These are phyloP conservation scores for Malurus cyaneus DNA, from an alignment of 2,113 vertebrate genomes.

Conservation along the genomic window DNA sequence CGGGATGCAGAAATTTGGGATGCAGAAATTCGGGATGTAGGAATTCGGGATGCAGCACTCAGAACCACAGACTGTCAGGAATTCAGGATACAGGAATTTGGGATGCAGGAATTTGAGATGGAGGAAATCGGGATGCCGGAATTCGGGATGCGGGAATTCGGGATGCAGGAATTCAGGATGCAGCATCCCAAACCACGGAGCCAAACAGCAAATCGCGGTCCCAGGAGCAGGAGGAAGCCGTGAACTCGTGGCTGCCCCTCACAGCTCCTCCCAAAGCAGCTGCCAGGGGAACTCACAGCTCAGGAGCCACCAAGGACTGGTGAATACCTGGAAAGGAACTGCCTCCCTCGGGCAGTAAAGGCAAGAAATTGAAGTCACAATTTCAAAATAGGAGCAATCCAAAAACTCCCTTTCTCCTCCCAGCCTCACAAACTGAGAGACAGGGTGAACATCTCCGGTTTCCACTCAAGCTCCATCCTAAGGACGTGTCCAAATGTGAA, in stretches of 20 bases:
- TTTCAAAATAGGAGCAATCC: neutral
- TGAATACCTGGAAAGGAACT: neutral
- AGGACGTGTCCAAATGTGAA: neutral
- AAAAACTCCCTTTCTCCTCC: neutral
- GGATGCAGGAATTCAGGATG: no score
- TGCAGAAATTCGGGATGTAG: no score
- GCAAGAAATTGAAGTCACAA: neutral
- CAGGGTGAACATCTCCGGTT: neutral
- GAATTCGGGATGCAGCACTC: no score
- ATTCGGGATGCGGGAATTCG: no score
- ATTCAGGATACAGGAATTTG: no score
- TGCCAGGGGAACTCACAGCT: neutral
- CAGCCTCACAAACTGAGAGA: neutral
- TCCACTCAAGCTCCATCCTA: neutral
- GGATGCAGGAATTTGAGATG: no score
- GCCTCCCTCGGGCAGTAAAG: neutral
- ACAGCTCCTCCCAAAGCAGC: neutral
- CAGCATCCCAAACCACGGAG: neutral
- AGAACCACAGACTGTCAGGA: no score
- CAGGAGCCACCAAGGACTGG: neutral
- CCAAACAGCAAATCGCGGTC: neutral
- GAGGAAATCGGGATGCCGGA: no score
- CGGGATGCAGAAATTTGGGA: no score
- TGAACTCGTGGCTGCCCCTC: neutral
- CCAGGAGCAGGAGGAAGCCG: neutral